phyloP scores from a whole-genome alignment of 2,888 invertebrate genomes.

The Stramonita haemastoma region DNA sequence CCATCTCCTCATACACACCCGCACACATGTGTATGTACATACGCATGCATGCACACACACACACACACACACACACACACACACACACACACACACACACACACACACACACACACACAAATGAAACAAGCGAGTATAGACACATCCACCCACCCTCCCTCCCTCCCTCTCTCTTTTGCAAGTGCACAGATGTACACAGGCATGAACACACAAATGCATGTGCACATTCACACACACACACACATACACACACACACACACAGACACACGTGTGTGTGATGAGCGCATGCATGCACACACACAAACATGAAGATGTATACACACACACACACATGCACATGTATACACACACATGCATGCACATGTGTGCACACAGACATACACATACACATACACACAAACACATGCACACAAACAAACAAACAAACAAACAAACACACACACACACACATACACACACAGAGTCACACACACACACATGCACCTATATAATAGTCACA shows the following conservation, averaged over 20 bases:
- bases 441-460: not conserved
- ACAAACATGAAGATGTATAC: not conserved
- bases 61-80: no score
- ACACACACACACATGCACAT: constrained; percentile 8
- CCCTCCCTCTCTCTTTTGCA: not conserved
- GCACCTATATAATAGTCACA: not conserved
- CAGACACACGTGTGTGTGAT: no score
- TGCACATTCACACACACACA: constrained; percentile 6
- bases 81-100: no score
- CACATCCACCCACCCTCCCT: not conserved
- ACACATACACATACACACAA: not conserved
- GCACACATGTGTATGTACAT: no score
- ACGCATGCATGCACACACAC: no score
- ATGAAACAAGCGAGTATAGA: no score
- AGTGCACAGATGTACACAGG: not conserved
- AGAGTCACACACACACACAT: not conserved
- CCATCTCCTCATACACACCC: no score
- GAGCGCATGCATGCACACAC: not conserved
- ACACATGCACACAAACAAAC: not conserved
- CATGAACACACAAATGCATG: not conserved
- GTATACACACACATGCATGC: not conserved
- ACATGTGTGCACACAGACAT: not conserved
- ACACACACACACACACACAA: no score
- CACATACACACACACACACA: not conserved
- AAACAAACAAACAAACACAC: not conserved